Percentiles rank a stretch among this genome's conserved stretches.
These are phyloP conservation scores for Verasper variegatus DNA, from an alignment of 2,113 vertebrate genomes.

Conservation along the genomic window DNA sequence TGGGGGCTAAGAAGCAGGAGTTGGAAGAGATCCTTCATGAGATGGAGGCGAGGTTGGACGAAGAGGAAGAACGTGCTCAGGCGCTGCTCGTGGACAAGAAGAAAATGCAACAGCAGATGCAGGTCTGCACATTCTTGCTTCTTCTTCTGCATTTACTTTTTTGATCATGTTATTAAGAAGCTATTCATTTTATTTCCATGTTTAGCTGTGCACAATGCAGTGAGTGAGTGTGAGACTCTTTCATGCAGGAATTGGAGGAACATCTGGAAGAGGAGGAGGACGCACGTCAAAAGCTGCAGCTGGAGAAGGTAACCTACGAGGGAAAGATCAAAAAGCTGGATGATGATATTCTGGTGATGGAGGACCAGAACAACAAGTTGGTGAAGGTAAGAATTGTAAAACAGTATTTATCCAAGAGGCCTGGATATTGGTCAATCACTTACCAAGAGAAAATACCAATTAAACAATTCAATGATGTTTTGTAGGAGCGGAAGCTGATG, in stretches of 20 bases:
- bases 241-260: conserved; percentile 90
- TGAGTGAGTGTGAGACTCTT: not conserved
- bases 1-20: conserved; percentile 93
- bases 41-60: conserved; percentile 95
- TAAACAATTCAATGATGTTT: not conserved
- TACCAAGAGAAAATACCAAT: not conserved
- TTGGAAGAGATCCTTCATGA: conserved; percentile 95
- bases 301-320: conserved; percentile 94
- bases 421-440: not conserved
- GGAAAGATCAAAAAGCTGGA: conserved; percentile 97
- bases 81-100: conserved; percentile 90
- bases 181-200: not conserved
- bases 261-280: conserved; percentile 94
- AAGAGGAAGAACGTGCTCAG: conserved; percentile 92
- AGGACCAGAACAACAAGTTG: conserved; percentile 95
- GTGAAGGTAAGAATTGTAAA: conserved; percentile 81
- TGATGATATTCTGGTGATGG: conserved; percentile 92
- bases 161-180: not conserved
- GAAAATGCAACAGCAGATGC: conserved; percentile 96
- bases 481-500: conserved; percentile 92
- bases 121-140: conserved; percentile 78
- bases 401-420: not conserved
- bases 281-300: conserved; percentile 93
- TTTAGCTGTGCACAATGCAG: not conserved
- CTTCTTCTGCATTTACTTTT: not conserved